Conservation (phyloP, 2,113 vertebrate species). For the Misgurnus anguillicaudatus region DNA sequence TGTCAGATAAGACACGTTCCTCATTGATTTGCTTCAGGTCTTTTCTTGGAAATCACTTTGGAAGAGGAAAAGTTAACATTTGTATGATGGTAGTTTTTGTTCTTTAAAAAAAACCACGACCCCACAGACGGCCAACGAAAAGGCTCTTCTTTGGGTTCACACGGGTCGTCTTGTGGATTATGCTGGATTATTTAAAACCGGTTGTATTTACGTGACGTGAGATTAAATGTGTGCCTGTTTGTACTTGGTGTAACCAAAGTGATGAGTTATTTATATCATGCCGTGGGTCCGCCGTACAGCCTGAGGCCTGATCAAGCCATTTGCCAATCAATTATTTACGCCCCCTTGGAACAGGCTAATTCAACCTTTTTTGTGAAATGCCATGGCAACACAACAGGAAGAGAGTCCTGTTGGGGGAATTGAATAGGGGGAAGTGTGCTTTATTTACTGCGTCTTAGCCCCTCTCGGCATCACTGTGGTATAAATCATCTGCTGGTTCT, state of each 20-base stretch:
- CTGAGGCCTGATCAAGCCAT: constrained; percentile 71
- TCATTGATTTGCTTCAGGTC: background rate
- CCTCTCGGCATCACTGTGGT: background rate
- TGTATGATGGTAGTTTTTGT: too few relatives aligned
- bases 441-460: background rate
- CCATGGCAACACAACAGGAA: constrained; percentile 80
- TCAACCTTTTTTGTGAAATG: constrained; percentile 67
- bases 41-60: background rate
- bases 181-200: background rate
- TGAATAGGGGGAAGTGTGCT: background rate
- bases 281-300: constrained; percentile 68
- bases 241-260: constrained; percentile 67
- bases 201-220: background rate
- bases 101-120: too few relatives aligned
- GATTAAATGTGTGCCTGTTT: background rate
- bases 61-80: too few relatives aligned
- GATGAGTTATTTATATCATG: constrained; percentile 76
- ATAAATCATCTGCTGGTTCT: background rate
- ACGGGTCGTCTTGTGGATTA: background rate
- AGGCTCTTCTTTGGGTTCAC: background rate
- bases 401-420: constrained; percentile 65
- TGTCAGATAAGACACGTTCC: background rate
- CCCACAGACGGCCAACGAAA: background rate
- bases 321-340: constrained; percentile 78
- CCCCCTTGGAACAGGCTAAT: constrained; percentile 71